Base-by-base conservation (phyloP, 2,797 vertebrate species). In the Crax fasciolata region DNA sequence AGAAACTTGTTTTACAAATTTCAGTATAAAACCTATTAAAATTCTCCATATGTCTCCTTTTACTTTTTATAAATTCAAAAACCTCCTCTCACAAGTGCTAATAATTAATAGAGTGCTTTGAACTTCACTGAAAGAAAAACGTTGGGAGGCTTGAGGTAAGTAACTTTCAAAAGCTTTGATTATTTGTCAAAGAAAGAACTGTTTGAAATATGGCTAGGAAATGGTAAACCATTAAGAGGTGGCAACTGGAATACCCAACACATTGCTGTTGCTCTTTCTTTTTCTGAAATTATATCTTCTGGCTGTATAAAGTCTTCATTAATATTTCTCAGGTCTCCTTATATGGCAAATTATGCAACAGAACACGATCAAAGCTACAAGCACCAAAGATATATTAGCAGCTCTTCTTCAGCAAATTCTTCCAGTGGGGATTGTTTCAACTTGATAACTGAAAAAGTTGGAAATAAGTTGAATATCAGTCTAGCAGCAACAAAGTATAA, bases 41-140 rank as follows among this genome's bases (percentile, higher is more conserved):
- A 95, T 96, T 96, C 93, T 85, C 90, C 38, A 28, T 90, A 89
- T 90, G 84, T 89, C 94, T 94, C 86, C 32, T 62, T 93, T 93
- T 71, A 91, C 90, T 66, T 90, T 83, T 94, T 92, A 96, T 87
- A 89, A 95, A 97, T 97, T 96, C 94, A 94, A 83, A 96, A 96
- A 83, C 57, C 88, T 97, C 51, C 86, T 95, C 90, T 96, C 89
- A 75, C 89, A 87, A 93, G 89, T 4, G 3, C 93, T 93, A 93
- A 95, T 97, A 96, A 96, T 96, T 96, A 96, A 95, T 91, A 93
- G 84, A 58, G 77, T 91, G 68, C 84, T 97, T 97, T 97, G 95
- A 96, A 96, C 95, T 96, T 63, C 87, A 81, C 54, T 48, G 84
- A 81, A 89, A 89, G 61, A 91, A 92, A 92, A 87, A 84, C 0